Evolutionary conservation across 23 tunicate species (phyloP).

Genomic region (Pegea sp.): DNA sequence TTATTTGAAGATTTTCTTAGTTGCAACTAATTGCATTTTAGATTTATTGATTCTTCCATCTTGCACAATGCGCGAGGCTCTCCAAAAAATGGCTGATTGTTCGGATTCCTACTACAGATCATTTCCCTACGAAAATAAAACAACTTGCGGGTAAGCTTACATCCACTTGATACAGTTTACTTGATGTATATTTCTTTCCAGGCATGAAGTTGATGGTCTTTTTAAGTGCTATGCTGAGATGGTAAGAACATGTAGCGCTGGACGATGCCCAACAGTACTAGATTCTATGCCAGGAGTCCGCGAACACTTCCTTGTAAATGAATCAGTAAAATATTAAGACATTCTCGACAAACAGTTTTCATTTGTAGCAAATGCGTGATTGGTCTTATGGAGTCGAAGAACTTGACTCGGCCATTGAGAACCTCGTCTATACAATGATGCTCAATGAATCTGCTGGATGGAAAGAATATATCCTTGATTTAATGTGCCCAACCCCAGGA

Average conservation of each 20-base stretch:
- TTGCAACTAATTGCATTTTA: too few relatives aligned
- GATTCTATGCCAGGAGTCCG: slow-evolving; percentile 7
- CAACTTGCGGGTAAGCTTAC: neutral
- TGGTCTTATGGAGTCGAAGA: neutral
- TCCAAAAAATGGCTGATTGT: neutral
- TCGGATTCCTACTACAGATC: neutral
- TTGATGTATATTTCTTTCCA: too few relatives aligned
- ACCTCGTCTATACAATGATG: neutral
- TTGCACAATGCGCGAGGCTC: slow-evolving; percentile 6
- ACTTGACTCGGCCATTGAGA: neutral
- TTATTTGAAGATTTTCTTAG: too few relatives aligned
- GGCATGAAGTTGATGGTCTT: neutral
- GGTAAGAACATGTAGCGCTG: neutral
- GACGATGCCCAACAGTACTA: slow-evolving; percentile 8
- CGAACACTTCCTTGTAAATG: slow-evolving; percentile 3
- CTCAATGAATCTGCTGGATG: neutral
- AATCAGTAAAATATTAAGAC: too few relatives aligned
- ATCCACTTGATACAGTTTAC: too few relatives aligned
- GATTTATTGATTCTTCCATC: neutral
- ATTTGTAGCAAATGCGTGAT: neutral
- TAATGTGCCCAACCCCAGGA: slow-evolving; percentile 3
- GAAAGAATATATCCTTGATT: neutral
- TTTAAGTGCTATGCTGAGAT: slow-evolving; percentile 1
- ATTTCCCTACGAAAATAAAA: neutral
- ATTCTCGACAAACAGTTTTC: neutral